Evolutionary conservation across 2,888 invertebrate genomes (phyloP).

Genomic region (Heliconius ethilla): DNA sequence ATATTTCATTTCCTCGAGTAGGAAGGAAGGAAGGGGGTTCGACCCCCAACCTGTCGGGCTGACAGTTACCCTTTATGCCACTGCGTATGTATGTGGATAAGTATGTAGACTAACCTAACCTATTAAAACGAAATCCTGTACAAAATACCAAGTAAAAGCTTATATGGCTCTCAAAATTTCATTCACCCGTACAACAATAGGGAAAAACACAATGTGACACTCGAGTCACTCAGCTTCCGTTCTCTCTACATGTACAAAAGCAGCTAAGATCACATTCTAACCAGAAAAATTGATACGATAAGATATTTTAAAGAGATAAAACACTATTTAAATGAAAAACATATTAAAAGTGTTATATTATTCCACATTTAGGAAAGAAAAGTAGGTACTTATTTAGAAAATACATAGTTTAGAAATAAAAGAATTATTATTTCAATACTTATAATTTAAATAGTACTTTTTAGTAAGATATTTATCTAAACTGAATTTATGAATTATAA

Average conservation of each 20-base stretch:
- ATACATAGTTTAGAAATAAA: too few species aligned
- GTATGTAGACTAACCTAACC: not conserved
- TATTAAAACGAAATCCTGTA: conserved; percentile 52
- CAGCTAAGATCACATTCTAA: conserved; percentile 30
- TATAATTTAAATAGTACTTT: too few species aligned
- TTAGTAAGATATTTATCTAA: too few species aligned
- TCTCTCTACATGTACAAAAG: conserved; percentile 45
- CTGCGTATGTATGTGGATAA: not conserved
- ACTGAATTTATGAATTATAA: too few species aligned
- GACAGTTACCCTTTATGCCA: too few species aligned
- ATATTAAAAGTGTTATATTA: not conserved
- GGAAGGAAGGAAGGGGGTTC: too few species aligned
- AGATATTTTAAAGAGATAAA: conserved; percentile 9
- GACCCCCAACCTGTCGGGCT: too few species aligned
- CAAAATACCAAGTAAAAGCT: conserved; percentile 62
- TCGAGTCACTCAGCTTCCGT: conserved; percentile 59
- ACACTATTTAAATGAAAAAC: not conserved
- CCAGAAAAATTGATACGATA: conserved; percentile 19
- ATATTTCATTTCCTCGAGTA: too few species aligned
- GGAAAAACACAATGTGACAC: conserved; percentile 50
- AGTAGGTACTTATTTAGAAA: too few species aligned
- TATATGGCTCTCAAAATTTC: conserved; percentile 64
- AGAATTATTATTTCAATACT: too few species aligned
- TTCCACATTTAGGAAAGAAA: too few species aligned
- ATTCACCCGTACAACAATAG: conserved; percentile 58